Percentiles rank a stretch among this genome's conserved stretches.
These are phyloP conservation scores for Polydesmus complanatus DNA, from an alignment of 2,888 invertebrate species.

Conservation along the genomic window DNA sequence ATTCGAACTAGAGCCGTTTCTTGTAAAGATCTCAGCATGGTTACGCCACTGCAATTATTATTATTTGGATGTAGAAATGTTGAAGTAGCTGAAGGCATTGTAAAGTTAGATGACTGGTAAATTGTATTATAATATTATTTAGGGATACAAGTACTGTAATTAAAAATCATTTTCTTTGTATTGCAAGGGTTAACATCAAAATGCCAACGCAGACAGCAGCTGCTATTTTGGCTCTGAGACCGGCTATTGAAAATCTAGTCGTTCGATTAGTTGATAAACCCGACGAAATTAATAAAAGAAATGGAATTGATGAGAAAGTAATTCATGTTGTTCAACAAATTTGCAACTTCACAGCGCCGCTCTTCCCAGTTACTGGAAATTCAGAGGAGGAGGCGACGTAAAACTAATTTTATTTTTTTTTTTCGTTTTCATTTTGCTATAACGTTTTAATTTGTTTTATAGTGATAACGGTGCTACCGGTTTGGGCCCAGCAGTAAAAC, in stretches of 20 bases:
- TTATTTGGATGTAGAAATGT: slow-evolving; percentile 83
- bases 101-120: slow-evolving; percentile 80
- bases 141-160: not conserved
- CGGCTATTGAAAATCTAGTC: slow-evolving; percentile 73
- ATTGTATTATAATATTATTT: slow-evolving; percentile 13
- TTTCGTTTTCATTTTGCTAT: not conserved
- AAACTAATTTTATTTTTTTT: not conserved
- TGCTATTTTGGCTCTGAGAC: slow-evolving; percentile 67
- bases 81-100: slow-evolving; percentile 54
- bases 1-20: slow-evolving; percentile 88
- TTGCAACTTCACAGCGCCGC: no score
- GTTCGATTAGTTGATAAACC: slow-evolving; percentile 66
- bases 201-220: slow-evolving; percentile 69
- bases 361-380: no score
- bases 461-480: slow-evolving; percentile 2
- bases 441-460: slow-evolving; percentile 2
- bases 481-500: not conserved
- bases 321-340: slow-evolving; percentile 56
- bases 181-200: slow-evolving; percentile 55
- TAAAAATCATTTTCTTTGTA: not conserved
- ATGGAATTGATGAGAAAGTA: slow-evolving; percentile 47
- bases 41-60: slow-evolving; percentile 79
- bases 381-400: slow-evolving; percentile 9
- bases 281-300: slow-evolving; percentile 51
- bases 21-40: slow-evolving; percentile 94